Evolutionary conservation across 2,113 vertebrate species (phyloP).

Genomic region (Notothenia rossii): DNA sequence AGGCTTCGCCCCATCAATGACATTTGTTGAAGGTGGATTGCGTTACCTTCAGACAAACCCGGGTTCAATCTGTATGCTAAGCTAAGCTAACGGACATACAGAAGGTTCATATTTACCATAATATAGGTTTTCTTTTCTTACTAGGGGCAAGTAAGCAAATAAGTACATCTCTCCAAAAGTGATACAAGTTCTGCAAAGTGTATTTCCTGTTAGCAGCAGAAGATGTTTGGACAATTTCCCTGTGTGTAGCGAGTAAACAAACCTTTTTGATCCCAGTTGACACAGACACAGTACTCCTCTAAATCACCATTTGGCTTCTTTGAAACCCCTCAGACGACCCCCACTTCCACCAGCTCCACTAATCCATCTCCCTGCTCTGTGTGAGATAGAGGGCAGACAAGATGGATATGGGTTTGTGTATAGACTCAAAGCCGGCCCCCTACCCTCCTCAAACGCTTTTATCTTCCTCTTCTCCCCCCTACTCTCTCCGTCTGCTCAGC

Average conservation of each 20-base stretch:
- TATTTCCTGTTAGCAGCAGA: too few relatives aligned
- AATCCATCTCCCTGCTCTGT: conserved; percentile 61
- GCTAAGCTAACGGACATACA: not conserved
- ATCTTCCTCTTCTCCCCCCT: conserved; percentile 2
- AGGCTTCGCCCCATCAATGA: too few relatives aligned
- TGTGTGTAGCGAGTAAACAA: not conserved
- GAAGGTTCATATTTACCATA: not conserved
- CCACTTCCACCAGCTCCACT: conserved; percentile 9
- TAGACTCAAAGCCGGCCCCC: conserved; percentile 17
- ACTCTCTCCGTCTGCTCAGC: conserved; percentile 20
- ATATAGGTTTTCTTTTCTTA: too few relatives aligned
- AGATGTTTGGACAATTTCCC: not conserved
- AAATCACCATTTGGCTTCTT: conserved; percentile 40
- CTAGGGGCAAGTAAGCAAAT: too few relatives aligned
- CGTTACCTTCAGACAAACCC: too few relatives aligned
- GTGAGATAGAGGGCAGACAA: conserved; percentile 60
- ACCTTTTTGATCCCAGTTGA: conserved; percentile 20
- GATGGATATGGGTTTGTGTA: conserved; percentile 63
- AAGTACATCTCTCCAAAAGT: too few relatives aligned
- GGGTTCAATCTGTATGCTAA: not conserved
- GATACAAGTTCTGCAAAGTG: too few relatives aligned
- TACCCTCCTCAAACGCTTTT: conserved; percentile 19
- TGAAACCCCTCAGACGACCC: conserved; percentile 26
- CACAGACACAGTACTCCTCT: conserved; percentile 11
- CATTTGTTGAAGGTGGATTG: not conserved